phyloP scores from a whole-genome alignment of 1,140 invertebrate genomes.

The Drosophila azteca region DNA sequence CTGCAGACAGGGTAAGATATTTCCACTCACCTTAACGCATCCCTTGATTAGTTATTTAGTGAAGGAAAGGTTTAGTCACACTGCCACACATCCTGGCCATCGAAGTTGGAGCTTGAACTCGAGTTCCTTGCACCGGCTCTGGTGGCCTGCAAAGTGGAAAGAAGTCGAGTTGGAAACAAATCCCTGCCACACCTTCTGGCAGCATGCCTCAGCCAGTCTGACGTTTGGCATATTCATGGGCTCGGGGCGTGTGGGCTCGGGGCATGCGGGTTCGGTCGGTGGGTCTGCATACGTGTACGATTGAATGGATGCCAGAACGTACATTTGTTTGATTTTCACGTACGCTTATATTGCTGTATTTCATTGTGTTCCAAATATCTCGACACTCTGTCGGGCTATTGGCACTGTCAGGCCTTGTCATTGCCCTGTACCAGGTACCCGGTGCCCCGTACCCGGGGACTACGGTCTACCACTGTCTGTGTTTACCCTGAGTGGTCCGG shows the following conservation, averaged over 20 bases:
- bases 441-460: too few species aligned
- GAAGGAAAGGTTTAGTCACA: slow-evolving; percentile 22
- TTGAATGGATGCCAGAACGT: not conserved
- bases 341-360: slow-evolving; percentile 43
- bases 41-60: slow-evolving; percentile 24
- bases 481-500: slow-evolving; percentile 5
- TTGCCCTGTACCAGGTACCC: too few species aligned
- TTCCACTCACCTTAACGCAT: slow-evolving; percentile 9
- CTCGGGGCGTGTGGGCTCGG: too few species aligned
- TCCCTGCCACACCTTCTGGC: slow-evolving; percentile 29
- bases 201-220: slow-evolving; percentile 14
- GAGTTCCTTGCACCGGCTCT: slow-evolving; percentile 59
- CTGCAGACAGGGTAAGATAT: slow-evolving; percentile 26
- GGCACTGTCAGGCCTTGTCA: slow-evolving; percentile 29
- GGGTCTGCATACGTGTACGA: too few species aligned
- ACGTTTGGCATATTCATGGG: slow-evolving; percentile 46
- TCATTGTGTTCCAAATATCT: slow-evolving; percentile 10
- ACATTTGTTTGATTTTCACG: slow-evolving; percentile 52
- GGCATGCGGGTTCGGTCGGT: not conserved
- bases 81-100: not conserved
- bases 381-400: slow-evolving; percentile 35
- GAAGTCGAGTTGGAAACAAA: slow-evolving; percentile 19
- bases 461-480: slow-evolving; percentile 6
- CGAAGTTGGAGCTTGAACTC: slow-evolving; percentile 47
- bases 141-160: slow-evolving; percentile 3